Conservation (phyloP, 2,113 vertebrate species). For the Passer domesticus region DNA sequence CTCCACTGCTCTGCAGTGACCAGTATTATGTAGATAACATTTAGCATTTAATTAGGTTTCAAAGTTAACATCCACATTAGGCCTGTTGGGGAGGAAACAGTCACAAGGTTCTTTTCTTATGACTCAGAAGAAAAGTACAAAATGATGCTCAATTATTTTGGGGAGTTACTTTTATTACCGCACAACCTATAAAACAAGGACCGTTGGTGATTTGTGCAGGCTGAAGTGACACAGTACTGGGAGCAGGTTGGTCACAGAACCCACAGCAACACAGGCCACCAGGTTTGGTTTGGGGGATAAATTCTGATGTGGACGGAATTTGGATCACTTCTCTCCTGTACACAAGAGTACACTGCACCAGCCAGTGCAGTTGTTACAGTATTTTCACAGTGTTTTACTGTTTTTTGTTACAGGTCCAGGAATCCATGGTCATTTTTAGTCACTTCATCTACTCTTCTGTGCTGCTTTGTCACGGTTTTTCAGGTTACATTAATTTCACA, state of each 20-base stretch:
- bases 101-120: not conserved
- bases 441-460: not conserved
- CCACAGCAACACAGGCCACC: not conserved
- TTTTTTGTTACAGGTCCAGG: not conserved
- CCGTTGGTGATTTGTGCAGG: not conserved
- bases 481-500: not conserved
- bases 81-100: not conserved
- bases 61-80: not conserved
- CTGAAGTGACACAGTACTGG: not conserved
- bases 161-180: slow-evolving; percentile 10
- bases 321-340: not conserved
- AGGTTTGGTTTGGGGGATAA: not conserved
- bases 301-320: not conserved
- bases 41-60: not conserved
- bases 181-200: not conserved
- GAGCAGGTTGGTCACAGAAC: not conserved
- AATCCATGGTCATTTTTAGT: not conserved
- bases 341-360: not conserved
- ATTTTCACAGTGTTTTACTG: not conserved
- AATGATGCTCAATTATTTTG: not conserved
- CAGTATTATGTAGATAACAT: not conserved
- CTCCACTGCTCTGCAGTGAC: not conserved
- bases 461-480: not conserved
- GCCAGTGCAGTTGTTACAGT: not conserved
- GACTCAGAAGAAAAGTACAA: slow-evolving; percentile 45